A percentile compares a stretch with the other conserved stretches of the same genome.
These are phyloP conservation scores for Pelobates fuscus DNA, from an alignment of 2,113 vertebrate species.

Conservation along the genomic window DNA sequence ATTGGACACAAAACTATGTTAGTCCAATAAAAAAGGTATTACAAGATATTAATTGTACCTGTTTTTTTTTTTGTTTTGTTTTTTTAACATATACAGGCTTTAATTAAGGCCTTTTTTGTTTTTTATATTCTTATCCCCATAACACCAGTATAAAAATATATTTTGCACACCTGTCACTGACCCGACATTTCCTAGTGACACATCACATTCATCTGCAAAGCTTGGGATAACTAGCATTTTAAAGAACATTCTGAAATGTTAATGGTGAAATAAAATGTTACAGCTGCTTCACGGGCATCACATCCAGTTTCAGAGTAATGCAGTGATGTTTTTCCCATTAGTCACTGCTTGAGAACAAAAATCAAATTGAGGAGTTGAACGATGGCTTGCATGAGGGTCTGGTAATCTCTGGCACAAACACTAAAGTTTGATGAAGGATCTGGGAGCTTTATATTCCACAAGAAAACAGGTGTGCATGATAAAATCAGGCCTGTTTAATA, in stretches of 20 bases:
- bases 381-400: constrained; percentile 68
- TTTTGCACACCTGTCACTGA: too few species aligned
- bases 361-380: constrained; percentile 69
- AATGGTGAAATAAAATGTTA: constrained; percentile 13
- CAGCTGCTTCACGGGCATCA: constrained; percentile 11
- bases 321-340: constrained; percentile 61
- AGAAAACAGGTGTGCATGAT: constrained; percentile 62
- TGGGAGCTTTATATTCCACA: constrained; percentile 47
- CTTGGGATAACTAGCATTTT: too few species aligned
- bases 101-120: too few species aligned
- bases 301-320: constrained; percentile 33
- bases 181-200: too few species aligned
- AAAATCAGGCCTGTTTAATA: constrained; percentile 56
- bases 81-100: too few species aligned
- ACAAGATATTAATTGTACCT: too few species aligned
- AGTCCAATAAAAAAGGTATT: too few species aligned
- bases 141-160: too few species aligned
- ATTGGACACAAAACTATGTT: too few species aligned
- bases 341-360: constrained; percentile 63
- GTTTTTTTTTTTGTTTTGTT: too few species aligned
- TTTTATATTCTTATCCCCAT: too few species aligned
- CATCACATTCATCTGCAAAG: too few species aligned
- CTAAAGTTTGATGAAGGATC: constrained; percentile 69
- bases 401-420: constrained; percentile 67
- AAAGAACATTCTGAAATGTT: neutral